Conservation (phyloP, 2,888 invertebrate genomes). For the Loripinus fragilis region DNA sequence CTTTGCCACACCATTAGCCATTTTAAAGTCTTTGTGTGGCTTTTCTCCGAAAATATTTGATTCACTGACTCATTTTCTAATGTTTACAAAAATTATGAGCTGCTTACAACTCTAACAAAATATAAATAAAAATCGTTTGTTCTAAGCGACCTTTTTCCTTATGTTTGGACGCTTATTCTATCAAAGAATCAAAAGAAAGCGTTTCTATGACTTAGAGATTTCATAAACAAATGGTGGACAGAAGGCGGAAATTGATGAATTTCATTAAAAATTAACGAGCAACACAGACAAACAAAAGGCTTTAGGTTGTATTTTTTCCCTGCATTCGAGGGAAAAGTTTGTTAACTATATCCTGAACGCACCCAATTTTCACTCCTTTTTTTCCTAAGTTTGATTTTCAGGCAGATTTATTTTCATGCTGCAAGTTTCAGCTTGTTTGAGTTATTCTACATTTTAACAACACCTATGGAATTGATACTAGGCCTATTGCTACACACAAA, state of each 20-base stretch:
- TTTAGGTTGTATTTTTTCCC: not conserved
- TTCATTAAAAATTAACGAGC: not conserved
- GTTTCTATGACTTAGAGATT: not conserved
- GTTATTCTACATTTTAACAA: not conserved
- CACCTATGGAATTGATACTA: not conserved
- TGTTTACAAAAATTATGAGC: not conserved
- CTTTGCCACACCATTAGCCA: conserved; percentile 71
- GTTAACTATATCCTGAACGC: too few species aligned
- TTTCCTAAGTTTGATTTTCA: too few species aligned
- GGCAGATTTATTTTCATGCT: not conserved
- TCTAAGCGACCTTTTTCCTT: not conserved
- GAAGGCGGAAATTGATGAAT: conserved; percentile 1
- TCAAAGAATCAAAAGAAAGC: not conserved
- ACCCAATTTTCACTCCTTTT: too few species aligned
- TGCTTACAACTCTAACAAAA: not conserved
- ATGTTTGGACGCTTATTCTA: not conserved
- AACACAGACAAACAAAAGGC: too few species aligned
- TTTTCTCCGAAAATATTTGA: too few species aligned
- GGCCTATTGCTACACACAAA: not conserved
- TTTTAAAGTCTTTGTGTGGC: conserved; percentile 6
- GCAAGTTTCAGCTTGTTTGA: conserved; percentile 7
- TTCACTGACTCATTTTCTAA: not conserved
- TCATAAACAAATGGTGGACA: conserved; percentile 2
- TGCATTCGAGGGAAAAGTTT: not conserved
- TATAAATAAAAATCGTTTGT: not conserved